A percentile compares a stretch with the other conserved stretches of the same genome.
These are phyloP conservation scores for Ganaspis brasiliensis DNA, from an alignment of 2,888 invertebrate species.

Conservation along the genomic window DNA sequence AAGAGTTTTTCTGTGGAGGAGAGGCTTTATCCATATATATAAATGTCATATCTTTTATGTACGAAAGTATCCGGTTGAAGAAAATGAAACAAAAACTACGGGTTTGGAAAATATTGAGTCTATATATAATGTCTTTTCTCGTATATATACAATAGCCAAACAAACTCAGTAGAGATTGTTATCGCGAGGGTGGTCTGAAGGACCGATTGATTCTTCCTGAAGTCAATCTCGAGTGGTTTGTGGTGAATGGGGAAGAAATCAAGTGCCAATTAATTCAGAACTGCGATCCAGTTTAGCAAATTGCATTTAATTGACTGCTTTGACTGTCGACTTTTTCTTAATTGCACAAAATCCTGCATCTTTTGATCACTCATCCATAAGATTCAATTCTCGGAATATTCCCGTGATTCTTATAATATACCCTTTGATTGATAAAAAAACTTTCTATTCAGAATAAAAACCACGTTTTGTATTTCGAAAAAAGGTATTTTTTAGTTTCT, in stretches of 20 bases:
- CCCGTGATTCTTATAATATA: too few species aligned
- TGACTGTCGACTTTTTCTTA: constrained; percentile 27
- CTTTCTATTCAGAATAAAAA: too few species aligned
- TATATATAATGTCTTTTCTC: constrained; percentile 19
- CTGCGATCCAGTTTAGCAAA: constrained; percentile 27
- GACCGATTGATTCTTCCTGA: constrained; percentile 41
- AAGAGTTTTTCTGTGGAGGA: neutral
- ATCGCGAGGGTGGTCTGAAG: constrained; percentile 42
- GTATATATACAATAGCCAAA: neutral
- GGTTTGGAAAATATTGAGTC: constrained; percentile 21
- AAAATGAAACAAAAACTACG: constrained; percentile 8
- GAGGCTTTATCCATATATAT: neutral
- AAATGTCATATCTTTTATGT: constrained; percentile 2
- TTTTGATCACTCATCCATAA: constrained; percentile 19
- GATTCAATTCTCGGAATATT: too few species aligned
- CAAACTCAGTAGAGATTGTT: constrained; percentile 39
- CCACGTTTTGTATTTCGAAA: too few species aligned
- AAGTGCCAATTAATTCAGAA: constrained; percentile 39
- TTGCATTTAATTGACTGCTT: constrained; percentile 29
- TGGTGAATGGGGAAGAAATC: constrained; percentile 35
- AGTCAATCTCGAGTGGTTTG: constrained; percentile 41
- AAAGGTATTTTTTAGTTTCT: too few species aligned
- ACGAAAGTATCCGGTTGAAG: neutral
- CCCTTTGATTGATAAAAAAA: too few species aligned
- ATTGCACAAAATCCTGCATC: constrained; percentile 14